These are phyloP conservation scores for Biston betularia DNA, from an alignment of 2,888 invertebrate species.

Conservation along the genomic window DNA sequence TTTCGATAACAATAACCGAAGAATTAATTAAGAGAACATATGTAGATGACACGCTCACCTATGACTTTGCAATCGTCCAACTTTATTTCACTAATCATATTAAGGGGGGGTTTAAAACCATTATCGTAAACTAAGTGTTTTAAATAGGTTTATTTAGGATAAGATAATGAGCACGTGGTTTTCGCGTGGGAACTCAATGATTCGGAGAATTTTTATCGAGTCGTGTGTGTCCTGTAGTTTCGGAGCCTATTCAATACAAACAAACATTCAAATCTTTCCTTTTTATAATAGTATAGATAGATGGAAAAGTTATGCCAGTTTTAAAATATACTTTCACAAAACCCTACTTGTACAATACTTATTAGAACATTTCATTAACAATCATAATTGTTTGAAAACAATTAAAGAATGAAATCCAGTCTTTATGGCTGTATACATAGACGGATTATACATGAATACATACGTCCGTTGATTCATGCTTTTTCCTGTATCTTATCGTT, in stretches of 20 bases:
- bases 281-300: too few species aligned
- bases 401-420: not conserved
- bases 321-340: too few species aligned
- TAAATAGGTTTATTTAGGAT: slow-evolving; percentile 13
- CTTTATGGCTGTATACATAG: too few species aligned
- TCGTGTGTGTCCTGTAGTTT: too few species aligned
- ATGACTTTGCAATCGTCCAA: slow-evolving; percentile 8
- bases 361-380: not conserved
- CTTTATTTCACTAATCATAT: not conserved
- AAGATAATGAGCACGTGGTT: slow-evolving; percentile 17
- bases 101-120: not conserved
- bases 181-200: slow-evolving; percentile 7
- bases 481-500: not conserved
- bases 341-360: too few species aligned
- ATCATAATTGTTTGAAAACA: not conserved
- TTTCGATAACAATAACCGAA: not conserved
- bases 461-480: not conserved
- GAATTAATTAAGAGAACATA: slow-evolving; percentile 10
- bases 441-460: not conserved
- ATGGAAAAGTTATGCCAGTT: too few species aligned
- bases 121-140: slow-evolving; percentile 15
- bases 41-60: slow-evolving; percentile 21
- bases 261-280: too few species aligned
- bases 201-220: slow-evolving; percentile 1
- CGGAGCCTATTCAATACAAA: too few species aligned